A percentile compares a stretch with the other conserved stretches of the same genome.
phyloP scores from a whole-genome alignment of 2,888 invertebrate genomes.

The Tribolium freemani region DNA sequence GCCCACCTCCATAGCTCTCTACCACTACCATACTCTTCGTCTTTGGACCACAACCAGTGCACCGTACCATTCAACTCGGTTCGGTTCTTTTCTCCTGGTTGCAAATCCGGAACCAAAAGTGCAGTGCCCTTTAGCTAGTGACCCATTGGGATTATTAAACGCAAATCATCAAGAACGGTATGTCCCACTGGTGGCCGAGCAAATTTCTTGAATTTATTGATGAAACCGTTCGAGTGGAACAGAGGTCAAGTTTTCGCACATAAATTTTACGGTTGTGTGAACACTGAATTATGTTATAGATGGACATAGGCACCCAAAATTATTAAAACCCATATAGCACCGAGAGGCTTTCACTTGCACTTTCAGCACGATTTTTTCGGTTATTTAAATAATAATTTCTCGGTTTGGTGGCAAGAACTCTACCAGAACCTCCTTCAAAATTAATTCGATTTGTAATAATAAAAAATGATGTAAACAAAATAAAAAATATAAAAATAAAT shows the following conservation, averaged over 20 bases:
- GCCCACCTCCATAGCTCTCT: neutral
- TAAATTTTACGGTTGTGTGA: slow-evolving; percentile 15
- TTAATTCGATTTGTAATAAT: neutral
- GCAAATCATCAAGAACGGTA: neutral
- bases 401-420: slow-evolving; percentile 8
- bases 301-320: neutral
- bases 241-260: slow-evolving; percentile 30
- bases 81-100: neutral
- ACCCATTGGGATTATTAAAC: neutral
- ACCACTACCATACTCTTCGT: neutral
- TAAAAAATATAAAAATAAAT: neutral
- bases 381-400: slow-evolving; percentile 8
- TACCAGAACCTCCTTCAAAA: neutral
- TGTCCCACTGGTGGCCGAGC: neutral
- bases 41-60: neutral
- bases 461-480: neutral
- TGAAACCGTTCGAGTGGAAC: neutral
- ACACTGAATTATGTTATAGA: neutral
- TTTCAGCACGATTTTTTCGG: slow-evolving; percentile 11
- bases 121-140: neutral
- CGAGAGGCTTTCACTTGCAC: slow-evolving; percentile 20
- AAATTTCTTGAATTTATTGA: neutral
- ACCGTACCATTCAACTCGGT: neutral
- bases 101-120: neutral
- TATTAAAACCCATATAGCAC: neutral